Base-by-base conservation (phyloP, 1,140 invertebrate species). In the Drosophila baimaii region DNA sequence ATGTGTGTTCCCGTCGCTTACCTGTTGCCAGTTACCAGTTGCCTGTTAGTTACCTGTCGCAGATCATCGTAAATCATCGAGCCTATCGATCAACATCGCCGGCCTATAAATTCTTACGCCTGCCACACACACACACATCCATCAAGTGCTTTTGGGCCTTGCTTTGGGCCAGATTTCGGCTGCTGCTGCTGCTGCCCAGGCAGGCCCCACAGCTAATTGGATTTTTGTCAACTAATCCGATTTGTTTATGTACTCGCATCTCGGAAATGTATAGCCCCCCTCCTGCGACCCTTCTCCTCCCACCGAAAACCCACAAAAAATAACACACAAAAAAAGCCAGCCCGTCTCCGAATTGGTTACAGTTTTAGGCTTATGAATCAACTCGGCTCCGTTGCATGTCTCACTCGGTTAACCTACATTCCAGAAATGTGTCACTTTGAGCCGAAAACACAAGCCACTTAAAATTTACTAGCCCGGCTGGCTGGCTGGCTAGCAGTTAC, bases 171-270 rank as follows among this genome's bases (percentile, higher is more conserved):
- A 43, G 39, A 19, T 9, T n/a, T n/a, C 17, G 12, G 23, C n/a
- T n/a, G n/a, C n/a, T 47, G 25, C 46, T 17, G 46, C 25, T 29
- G 21, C 21, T 44, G 43, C 13, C 39, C 19, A 17, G 4, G 5
- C 44, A 47, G 63, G 59, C 57, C 70, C 52, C 74, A 82, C 64
- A 76, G 69, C 82, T 85, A 85, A 85, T 85, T 85, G 82, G 83
- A 88, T 85, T 85, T 85, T 81, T 75, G 83, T 85, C 83, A 82
- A 88, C 83, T 85, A 85, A 85, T 85, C 82, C 82, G 82, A 85
- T 85, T 85, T 85, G 82, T 69, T 82, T 75, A 82, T 85, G 79
- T 84, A 79, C 76, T 81, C 57, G 66, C 69, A 68, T 55, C 77
- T 59, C 46, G 54, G 55, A 51, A 74, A 73, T 71, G 73, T 51